Base-by-base conservation (phyloP, 2,888 invertebrate species). In the Allophyes oxyacanthae region DNA sequence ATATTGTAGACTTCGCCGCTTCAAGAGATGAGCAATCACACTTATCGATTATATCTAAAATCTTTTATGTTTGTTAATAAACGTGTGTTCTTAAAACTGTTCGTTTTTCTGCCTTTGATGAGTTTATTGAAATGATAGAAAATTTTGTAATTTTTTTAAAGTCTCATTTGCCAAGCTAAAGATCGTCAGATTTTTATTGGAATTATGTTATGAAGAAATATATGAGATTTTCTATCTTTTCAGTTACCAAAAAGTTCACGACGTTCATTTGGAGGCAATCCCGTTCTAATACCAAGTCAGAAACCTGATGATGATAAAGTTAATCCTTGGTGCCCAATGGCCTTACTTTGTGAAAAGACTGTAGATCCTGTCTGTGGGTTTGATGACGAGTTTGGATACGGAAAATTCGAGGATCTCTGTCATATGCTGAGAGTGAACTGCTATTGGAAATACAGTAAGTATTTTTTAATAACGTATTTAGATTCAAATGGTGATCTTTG, bases 341-440 rank as follows among this genome's bases (percentile, higher is more conserved):
- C 88, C 1, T 55, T 86, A 42, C 64, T 84, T 10, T 91, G 91
- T 61, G 78, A 69, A 1, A 83, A 75, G 33, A 70, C 72, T 1
- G 56, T 60, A 6, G 64, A 73, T 1, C 76, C 85, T 2, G 68
- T 87, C 6, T 90, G 91, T 73, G 91, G 88, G 0, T 88, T 82
- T 37, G 91, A 92, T 60, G 87, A 89, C 25, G 81, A 70, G 0
- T 88, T 84, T 46, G 91, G 91, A 5, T 86, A 83, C 41, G 88
- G 84, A 1, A 86, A 78, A 64, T 91, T 92, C 59, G 85, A 88
- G 33, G 86, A 90, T 32, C 49, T 89, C 7, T 92, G 91, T 48
- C 91, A 91, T 52, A 83, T 92, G 86, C 52, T 90, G 7, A 81
- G 85, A 54, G 86, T 89, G 1, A 91, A 92, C 59, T 91, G 91